phyloP scores from a whole-genome alignment of 2,888 invertebrate genomes.

The Fabriciana adippe region DNA sequence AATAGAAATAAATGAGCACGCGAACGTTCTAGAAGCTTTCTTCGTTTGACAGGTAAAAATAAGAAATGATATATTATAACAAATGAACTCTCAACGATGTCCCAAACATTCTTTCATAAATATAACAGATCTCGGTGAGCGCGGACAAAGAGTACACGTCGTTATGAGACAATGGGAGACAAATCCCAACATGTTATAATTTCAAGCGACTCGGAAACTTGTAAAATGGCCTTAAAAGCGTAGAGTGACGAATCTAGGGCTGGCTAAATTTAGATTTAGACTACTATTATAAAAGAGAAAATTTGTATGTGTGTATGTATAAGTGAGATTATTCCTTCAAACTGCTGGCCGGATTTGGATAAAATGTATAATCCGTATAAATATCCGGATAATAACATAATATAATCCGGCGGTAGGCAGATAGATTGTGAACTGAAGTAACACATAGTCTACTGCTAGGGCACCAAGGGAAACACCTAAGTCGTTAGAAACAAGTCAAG shows the following conservation, averaged over 20 bases:
- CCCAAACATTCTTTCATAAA: constrained; percentile 2
- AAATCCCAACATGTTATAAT: constrained; percentile 21
- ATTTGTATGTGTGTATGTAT: no score
- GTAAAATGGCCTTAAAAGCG: constrained; percentile 29
- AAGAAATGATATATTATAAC: constrained; percentile 3
- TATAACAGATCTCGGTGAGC: background rate
- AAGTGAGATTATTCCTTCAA: no score
- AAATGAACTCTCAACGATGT: constrained; percentile 4
- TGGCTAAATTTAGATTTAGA: background rate
- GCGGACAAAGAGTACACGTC: background rate
- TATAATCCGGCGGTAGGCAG: no score
- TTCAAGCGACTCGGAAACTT: constrained; percentile 21
- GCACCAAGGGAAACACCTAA: no score
- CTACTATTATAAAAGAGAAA: no score
- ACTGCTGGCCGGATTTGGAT: no score
- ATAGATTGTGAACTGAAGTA: no score
- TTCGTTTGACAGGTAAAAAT: constrained; percentile 6
- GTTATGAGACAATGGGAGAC: constrained; percentile 14
- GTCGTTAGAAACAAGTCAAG: no score
- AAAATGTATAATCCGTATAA: no score
- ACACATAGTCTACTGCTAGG: no score
- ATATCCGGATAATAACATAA: no score
- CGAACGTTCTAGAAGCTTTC: background rate
- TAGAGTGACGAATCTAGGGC: constrained; percentile 13
- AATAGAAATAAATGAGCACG: background rate